These are phyloP conservation scores for Remorina albescens DNA, from an alignment of 2,797 vertebrate species.

Conservation along the genomic window DNA sequence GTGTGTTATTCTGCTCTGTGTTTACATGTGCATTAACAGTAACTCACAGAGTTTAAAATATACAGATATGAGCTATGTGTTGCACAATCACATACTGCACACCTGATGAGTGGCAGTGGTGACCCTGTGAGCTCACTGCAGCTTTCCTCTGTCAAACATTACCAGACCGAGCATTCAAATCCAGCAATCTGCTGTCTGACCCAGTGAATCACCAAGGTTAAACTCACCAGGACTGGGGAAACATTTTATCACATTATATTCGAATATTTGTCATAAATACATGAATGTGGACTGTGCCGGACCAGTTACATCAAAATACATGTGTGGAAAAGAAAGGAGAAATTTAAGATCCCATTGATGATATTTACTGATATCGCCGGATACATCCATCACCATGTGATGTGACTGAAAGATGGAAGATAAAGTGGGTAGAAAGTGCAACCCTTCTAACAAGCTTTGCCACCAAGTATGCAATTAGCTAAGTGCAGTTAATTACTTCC, in stretches of 20 bases:
- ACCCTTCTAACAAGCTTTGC: not conserved
- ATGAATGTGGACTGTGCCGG: not conserved
- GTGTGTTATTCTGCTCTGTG: conserved; percentile 6
- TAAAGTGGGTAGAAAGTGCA: too few species aligned
- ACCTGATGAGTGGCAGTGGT: conserved; percentile 19
- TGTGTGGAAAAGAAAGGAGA: not conserved
- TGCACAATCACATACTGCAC: conserved; percentile 20
- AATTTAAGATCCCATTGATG: not conserved
- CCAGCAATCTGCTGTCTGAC: not conserved
- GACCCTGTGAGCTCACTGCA: conserved; percentile 8
- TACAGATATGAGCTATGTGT: conserved; percentile 1
- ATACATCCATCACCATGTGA: not conserved
- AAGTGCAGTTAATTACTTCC: conserved; percentile 18
- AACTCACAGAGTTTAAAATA: conserved; percentile 4
- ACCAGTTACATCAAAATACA: not conserved
- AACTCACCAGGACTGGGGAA: not conserved
- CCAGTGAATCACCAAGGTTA: not conserved
- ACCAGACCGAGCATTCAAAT: conserved; percentile 16
- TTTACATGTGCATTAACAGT: conserved; percentile 6
- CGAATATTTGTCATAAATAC: conserved; percentile 2
- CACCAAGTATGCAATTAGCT: too few species aligned
- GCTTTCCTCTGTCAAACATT: conserved; percentile 53
- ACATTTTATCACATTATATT: not conserved
- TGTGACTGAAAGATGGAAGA: not conserved
- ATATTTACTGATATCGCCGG: not conserved